A percentile compares a stretch with the other conserved stretches of the same genome.
Evolutionary conservation across 2,113 vertebrate genomes (phyloP).

Genomic region (Eurypyga helias): DNA sequence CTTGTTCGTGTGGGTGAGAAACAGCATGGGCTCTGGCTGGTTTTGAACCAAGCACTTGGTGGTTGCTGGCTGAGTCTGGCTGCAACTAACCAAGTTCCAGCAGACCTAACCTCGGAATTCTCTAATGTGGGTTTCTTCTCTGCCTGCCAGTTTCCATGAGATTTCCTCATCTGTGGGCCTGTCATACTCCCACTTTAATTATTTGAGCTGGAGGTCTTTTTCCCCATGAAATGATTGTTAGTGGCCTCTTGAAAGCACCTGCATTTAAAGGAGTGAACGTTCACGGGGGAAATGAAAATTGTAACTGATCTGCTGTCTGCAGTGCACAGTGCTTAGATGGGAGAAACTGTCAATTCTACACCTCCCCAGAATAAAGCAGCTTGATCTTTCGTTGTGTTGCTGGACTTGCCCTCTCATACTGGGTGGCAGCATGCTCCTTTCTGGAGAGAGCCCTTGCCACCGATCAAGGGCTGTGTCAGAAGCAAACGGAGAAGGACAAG

Average conservation of each 20-base stretch:
- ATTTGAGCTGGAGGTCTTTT: not conserved
- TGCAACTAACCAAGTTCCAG: not conserved
- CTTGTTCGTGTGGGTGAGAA: not conserved
- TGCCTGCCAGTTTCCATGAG: not conserved
- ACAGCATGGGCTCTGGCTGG: not conserved
- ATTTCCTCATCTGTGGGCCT: not conserved
- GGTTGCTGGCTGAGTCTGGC: not conserved
- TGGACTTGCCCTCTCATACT: not conserved
- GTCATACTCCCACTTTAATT: not conserved
- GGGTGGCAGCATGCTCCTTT: not conserved
- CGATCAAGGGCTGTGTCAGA: not conserved
- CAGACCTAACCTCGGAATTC: not conserved
- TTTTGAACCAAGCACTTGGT: not conserved
- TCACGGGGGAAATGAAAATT: not conserved
- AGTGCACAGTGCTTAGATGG: not conserved
- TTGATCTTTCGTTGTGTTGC: not conserved
- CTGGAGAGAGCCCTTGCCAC: not conserved
- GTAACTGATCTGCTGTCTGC: not conserved
- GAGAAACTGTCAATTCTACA: not conserved
- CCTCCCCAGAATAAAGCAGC: not conserved
- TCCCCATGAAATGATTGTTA: not conserved
- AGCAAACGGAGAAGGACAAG: not conserved
- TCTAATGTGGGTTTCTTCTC: not conserved
- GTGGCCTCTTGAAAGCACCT: not conserved
- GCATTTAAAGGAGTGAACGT: not conserved